phyloP scores from a whole-genome alignment of 53 echinoderm and acorn worm genomes.

The Actinopyga echinites region DNA sequence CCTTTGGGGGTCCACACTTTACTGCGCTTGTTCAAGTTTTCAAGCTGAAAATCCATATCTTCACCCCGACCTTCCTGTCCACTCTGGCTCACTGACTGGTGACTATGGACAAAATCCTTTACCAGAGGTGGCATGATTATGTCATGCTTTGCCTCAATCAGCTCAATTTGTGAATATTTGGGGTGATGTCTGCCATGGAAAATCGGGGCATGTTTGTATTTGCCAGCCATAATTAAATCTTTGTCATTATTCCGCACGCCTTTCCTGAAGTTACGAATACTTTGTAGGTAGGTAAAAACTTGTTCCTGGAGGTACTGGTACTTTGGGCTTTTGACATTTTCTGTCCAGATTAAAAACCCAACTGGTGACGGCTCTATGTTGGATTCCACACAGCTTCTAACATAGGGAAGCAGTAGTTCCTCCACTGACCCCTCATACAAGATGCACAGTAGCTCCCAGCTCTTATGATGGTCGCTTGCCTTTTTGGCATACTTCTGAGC shows the following conservation, averaged over 20 bases:
- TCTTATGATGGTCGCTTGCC: conserved; percentile 49
- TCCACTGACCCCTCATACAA: conserved; percentile 14
- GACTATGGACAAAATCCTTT: neutral
- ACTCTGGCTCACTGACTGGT: neutral
- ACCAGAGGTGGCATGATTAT: neutral
- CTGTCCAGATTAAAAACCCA: conserved; percentile 34
- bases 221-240: conserved; percentile 19
- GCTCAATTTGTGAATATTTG: conserved; percentile 45
- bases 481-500: conserved; percentile 43
- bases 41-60: conserved; percentile 52
- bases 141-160: neutral
- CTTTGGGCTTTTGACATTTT: conserved; percentile 24
- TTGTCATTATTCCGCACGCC: conserved; percentile 48
- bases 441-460: conserved; percentile 53
- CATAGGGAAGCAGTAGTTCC: conserved; percentile 44
- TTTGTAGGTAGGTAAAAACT: conserved; percentile 37
- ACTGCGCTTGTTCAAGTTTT: conserved; percentile 53
- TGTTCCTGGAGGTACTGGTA: conserved; percentile 52
- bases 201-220: conserved; percentile 22
- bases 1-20: conserved; percentile 7
- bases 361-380: conserved; percentile 6
- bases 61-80: conserved; percentile 30
- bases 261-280: conserved; percentile 33
- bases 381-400: neutral
- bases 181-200: conserved; percentile 34